phyloP scores from a whole-genome alignment of 2,113 vertebrate species.

The Alouatta palliata region DNA sequence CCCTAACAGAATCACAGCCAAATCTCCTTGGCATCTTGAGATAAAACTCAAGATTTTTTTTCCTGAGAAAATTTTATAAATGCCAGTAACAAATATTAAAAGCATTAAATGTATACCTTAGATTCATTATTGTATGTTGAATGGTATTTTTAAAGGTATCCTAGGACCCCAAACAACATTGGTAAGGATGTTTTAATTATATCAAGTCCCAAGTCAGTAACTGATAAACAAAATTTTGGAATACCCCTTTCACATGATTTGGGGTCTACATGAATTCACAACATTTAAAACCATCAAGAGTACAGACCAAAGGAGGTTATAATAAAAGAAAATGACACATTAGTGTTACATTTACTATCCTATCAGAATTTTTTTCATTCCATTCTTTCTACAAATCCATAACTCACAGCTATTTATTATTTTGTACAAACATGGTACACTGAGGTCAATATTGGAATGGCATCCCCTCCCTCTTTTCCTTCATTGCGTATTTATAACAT shows the following conservation, averaged over 20 bases:
- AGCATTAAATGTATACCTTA: conserved; percentile 17
- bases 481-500: neutral
- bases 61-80: conserved; percentile 17
- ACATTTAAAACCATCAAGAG: neutral
- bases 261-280: neutral
- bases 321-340: neutral
- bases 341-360: neutral
- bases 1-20: neutral
- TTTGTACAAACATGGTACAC: neutral
- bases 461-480: neutral
- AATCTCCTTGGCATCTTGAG: neutral
- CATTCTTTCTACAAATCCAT: neutral
- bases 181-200: neutral
- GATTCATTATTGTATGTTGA: neutral
- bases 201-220: neutral
- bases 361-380: neutral
- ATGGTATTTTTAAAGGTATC: neutral
- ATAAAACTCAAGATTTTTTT: neutral
- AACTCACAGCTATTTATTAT: neutral
- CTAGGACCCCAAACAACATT: neutral
- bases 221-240: conserved; percentile 13
- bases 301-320: neutral
- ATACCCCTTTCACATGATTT: neutral
- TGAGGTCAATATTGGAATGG: neutral
- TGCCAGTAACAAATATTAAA: neutral